Evolutionary conservation across 2,888 invertebrate genomes (phyloP), one percentile per base, ranked within the genome.

Genomic region (Drosophila quasianomalipes): DNA sequence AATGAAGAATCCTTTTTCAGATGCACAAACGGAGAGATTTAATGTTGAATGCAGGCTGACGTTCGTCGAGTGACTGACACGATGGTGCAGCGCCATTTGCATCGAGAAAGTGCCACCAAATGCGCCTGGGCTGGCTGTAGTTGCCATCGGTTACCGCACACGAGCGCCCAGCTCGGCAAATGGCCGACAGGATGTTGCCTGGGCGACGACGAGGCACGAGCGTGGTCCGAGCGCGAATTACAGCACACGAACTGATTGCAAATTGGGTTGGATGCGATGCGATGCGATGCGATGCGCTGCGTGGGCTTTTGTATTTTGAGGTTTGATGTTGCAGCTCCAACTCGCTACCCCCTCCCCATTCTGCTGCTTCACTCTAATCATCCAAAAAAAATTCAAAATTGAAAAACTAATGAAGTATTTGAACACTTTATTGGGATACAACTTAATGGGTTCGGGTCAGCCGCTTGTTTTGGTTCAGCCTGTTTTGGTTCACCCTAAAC

Each of bases 41-140:
- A 37, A 77, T 75, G 90, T 91, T 91, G 89, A 84, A 81, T 90
- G 88, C 91, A 81, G 85, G 58, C 78, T 81, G 91, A 91, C 77
- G 69, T 70, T 86, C 91, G 85, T 90, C 76, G 78, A 80, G 61
- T 79, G 81, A 89, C 89, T 89, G 88, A 75, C 61, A 60, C 77
- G 59, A 70, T 22, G 74, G 51, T 88, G 89, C 85, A 88, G 28
- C 64, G 71, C 63, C 66, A 79, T 85, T 88, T 85, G 85, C 85
- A 86, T 72, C 61, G 76, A 44, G 64, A 63, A 58, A 49, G 33
- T 57, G 74, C 67, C 68, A 64, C 47, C 55, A 16, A 37, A 57
- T 44, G 59, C 37, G 35, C 28, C 28, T 49, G 65, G 61, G 70
- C 65, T 78, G 71, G 70, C 65, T 78, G 71, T 60, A 72, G 5